Base-by-base conservation (phyloP, 2,113 vertebrate genomes). In the Enhydra lutris region DNA sequence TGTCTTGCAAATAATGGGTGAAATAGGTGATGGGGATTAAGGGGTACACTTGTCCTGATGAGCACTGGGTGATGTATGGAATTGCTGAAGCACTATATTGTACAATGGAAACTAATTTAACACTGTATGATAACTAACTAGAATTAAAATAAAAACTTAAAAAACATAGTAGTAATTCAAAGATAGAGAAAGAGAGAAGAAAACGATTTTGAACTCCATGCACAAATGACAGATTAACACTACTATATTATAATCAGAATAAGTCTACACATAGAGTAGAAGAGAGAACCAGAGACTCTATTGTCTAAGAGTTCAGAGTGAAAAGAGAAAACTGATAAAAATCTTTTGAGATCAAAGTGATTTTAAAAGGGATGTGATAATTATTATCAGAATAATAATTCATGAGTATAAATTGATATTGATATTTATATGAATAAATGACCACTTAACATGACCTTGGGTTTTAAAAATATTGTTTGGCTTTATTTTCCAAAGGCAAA, bases 391-490 rank as follows among this genome's bases (percentile, higher is more conserved):
- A 88, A 42, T 69, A 85, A n/a, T 45, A 74, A 52, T 69, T 90
- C 13, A 69, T 65, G 26, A 12, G 0, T 31, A 29, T 90, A 80
- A 96, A 82, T 87, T 59, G 23, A 50, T 74, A 36, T 50, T 57
- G 20, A 65, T 24, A 47, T 65, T 88, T 31, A 85, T 7, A 55
- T 80, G 12, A 24, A 18, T 23, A 85, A 71, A 26, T 85, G 39
- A n/a, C 29, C 9, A 47, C 13, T 79, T 82, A 50, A 52, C 87
- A 63, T 63, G 6, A 55, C 14, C 1, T 34, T 61, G 31, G 3
- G 7, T 79, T 92, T 97, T 55, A 34, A 89, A 97, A 82, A 50
- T 71, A 71, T 9, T 20, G 13, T 80, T 92, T 97, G 63, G 11
- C 1, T 80, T 4, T 67, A 21, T 31, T 73, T 89, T 78, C 20